Evolutionary conservation across 2,797 vertebrate genomes (phyloP).

Genomic region (Eremophila alpestris): DNA sequence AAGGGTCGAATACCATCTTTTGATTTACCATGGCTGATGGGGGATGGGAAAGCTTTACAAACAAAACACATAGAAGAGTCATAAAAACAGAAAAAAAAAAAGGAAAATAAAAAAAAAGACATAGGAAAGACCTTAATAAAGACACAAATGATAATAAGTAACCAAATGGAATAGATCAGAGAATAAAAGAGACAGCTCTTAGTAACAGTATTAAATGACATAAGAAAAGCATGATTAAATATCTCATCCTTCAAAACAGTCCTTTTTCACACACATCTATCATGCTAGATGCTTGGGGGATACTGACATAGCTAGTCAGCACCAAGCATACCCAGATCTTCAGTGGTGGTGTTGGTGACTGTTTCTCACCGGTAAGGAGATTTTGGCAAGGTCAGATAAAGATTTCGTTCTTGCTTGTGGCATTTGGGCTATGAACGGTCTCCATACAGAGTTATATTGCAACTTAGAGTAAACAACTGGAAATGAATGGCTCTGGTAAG

Average conservation of each 20-base stretch:
- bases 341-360: not conserved
- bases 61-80: conserved; percentile 56
- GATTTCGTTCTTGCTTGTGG: not conserved
- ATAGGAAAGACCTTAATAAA: conserved; percentile 53
- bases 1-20: conserved; percentile 99
- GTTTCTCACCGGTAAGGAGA: not conserved
- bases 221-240: conserved; percentile 45
- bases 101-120: not conserved
- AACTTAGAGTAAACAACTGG: not conserved
- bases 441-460: not conserved
- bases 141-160: conserved; percentile 54
- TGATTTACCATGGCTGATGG: conserved; percentile 89
- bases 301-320: not conserved
- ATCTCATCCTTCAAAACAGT: conserved; percentile 80
- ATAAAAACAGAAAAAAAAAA: not conserved
- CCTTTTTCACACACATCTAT: conserved; percentile 12
- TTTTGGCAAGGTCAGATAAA: not conserved
- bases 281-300: not conserved
- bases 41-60: conserved; percentile 68
- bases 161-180: conserved; percentile 50
- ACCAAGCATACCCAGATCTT: not conserved
- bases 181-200: conserved; percentile 31
- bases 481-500: not conserved
- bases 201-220: conserved; percentile 24
- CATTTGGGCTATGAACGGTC: not conserved